These are phyloP conservation scores for Oreotrochilus melanogaster DNA, from an alignment of 2,113 vertebrate genomes.

Conservation along the genomic window DNA sequence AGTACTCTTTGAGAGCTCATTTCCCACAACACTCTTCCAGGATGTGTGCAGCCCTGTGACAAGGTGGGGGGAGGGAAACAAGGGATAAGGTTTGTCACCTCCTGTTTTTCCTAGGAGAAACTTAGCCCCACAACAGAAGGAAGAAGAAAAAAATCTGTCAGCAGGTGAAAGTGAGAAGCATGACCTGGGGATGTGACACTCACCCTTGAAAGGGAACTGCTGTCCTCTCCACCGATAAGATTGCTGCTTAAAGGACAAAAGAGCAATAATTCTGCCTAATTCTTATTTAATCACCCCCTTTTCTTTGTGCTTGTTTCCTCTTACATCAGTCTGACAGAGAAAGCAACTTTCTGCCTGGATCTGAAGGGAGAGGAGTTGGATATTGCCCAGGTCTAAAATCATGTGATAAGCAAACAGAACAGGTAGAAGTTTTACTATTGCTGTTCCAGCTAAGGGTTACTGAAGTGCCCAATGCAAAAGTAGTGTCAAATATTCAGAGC, in stretches of 20 bases:
- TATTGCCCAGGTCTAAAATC: accelerated
- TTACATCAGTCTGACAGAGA: background rate
- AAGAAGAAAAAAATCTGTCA: background rate
- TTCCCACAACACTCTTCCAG: background rate
- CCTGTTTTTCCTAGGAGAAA: background rate
- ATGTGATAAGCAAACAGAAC: background rate
- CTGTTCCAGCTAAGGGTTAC: background rate
- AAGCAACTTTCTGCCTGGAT: background rate
- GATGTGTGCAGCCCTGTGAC: accelerated
- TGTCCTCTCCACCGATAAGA: too few relatives aligned
- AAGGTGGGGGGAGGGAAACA: too few relatives aligned
- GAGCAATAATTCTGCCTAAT: background rate
- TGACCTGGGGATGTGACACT: background rate
- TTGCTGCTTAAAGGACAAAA: background rate
- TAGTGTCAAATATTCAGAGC: background rate
- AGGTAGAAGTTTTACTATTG: background rate
- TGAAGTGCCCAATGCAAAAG: background rate
- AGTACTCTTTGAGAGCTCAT: background rate
- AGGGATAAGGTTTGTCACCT: background rate
- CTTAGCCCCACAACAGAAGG: background rate
- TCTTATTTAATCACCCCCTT: background rate
- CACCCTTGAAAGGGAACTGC: background rate
- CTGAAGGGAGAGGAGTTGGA: background rate
- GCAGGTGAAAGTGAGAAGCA: background rate
- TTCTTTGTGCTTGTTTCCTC: background rate